Evolutionary conservation across 2,888 invertebrate genomes (phyloP).

Genomic region (Apocheima hispidaria): DNA sequence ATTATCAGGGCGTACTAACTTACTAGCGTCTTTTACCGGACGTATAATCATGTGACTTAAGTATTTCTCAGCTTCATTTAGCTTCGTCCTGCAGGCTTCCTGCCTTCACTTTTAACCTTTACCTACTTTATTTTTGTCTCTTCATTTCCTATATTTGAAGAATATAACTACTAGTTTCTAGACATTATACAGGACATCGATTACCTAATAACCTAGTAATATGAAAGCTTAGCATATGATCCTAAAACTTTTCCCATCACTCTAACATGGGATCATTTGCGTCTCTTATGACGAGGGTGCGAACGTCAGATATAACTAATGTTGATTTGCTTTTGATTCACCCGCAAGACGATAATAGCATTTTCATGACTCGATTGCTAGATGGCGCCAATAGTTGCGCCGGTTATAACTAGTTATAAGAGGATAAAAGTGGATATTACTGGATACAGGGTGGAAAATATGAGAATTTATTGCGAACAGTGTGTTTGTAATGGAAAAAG

Average conservation of each 20-base stretch:
- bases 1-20: too few relatives aligned
- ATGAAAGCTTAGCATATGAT: constrained; percentile 5
- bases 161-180: neutral
- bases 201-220: constrained; percentile 7
- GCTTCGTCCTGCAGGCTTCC: too few relatives aligned
- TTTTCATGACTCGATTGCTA: constrained; percentile 74
- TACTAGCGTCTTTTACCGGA: too few relatives aligned
- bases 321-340: constrained; percentile 83
- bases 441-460: constrained; percentile 58
- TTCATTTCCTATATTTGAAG: neutral
- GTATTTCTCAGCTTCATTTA: too few relatives aligned
- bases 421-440: constrained; percentile 45
- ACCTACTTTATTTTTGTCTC: neutral
- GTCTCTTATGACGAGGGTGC: constrained; percentile 75
- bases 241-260: constrained; percentile 75
- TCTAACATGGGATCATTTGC: constrained; percentile 70
- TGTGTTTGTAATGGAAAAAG: constrained; percentile 62
- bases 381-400: constrained; percentile 55
- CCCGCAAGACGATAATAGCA: constrained; percentile 75
- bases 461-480: constrained; percentile 59
- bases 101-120: too few relatives aligned
- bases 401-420: constrained; percentile 48
- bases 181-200: too few relatives aligned
- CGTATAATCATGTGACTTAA: too few relatives aligned
- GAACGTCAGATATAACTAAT: constrained; percentile 78